Evolutionary conservation across 2,888 invertebrate species (phyloP).

Genomic region (Sarcophaga rosellei): DNA sequence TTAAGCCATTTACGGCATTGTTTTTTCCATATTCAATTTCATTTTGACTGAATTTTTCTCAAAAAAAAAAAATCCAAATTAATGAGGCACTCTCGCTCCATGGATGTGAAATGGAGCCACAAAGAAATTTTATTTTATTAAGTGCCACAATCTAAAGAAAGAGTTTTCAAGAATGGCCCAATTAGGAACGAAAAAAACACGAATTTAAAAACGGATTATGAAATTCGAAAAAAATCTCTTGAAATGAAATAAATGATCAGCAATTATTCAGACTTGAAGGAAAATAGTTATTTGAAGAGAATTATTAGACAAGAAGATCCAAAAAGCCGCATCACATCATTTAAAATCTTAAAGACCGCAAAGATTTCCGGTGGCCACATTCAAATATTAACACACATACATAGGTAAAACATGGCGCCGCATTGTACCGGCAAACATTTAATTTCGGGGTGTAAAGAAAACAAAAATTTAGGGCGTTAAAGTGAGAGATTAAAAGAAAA

Average conservation of each 20-base stretch:
- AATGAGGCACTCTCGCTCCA: slow-evolving; percentile 56
- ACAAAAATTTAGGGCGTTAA: slow-evolving; percentile 62
- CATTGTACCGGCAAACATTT: slow-evolving; percentile 43
- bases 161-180: slow-evolving; percentile 26
- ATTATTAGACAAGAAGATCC: slow-evolving; percentile 45
- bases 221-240: slow-evolving; percentile 8
- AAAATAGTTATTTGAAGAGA: not conserved
- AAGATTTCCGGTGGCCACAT: slow-evolving; percentile 52
- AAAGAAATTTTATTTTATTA: slow-evolving; percentile 49
- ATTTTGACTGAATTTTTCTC: not conserved
- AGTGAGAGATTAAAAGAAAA: slow-evolving; percentile 55
- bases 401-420: slow-evolving; percentile 52
- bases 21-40: not conserved
- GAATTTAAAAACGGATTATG: slow-evolving; percentile 7
- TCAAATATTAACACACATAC: not conserved
- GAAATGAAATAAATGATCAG: slow-evolving; percentile 45
- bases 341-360: slow-evolving; percentile 46
- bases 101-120: slow-evolving; percentile 43
- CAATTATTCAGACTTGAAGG: slow-evolving; percentile 34
- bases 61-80: slow-evolving; percentile 19
- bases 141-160: slow-evolving; percentile 40
- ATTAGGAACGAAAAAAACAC: slow-evolving; percentile 44
- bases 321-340: slow-evolving; percentile 56
- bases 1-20: slow-evolving; percentile 74
- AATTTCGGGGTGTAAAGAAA: slow-evolving; percentile 54